phyloP scores from a whole-genome alignment of 2,888 invertebrate species.

The Pycnomerus fuliginosus region DNA sequence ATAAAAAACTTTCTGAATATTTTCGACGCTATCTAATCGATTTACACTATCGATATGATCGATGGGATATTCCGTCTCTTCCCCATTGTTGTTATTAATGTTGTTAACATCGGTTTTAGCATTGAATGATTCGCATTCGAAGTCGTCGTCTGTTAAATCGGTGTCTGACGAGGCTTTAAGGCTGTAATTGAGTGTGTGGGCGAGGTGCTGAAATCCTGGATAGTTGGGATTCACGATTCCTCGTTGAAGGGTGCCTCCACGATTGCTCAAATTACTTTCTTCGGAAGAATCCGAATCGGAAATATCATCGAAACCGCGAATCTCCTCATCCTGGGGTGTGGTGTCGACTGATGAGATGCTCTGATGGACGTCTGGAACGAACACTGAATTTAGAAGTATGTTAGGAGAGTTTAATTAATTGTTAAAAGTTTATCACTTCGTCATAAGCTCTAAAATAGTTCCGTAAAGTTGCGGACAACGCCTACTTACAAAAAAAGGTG shows the following conservation, averaged over 20 bases:
- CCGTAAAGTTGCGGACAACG: too few relatives aligned
- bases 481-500: too few relatives aligned
- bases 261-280: constrained; percentile 51
- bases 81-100: constrained; percentile 53
- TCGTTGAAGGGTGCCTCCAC: constrained; percentile 56
- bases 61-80: constrained; percentile 35
- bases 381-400: too few relatives aligned
- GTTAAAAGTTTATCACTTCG: too few relatives aligned
- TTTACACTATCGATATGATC: constrained; percentile 56
- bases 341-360: constrained; percentile 52
- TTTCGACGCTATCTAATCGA: constrained; percentile 54
- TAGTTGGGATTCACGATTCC: constrained; percentile 84
- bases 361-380: constrained; percentile 48
- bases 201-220: constrained; percentile 80
- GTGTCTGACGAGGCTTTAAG: constrained; percentile 49
- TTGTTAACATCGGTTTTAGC: constrained; percentile 48
- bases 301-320: constrained; percentile 56
- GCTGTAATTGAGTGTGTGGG: constrained; percentile 62
- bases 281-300: constrained; percentile 55
- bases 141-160: constrained; percentile 54
- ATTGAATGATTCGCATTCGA: constrained; percentile 54
- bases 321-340: constrained; percentile 57
- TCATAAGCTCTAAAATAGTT: too few relatives aligned
- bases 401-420: too few relatives aligned
- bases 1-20: constrained; percentile 58